Base-by-base conservation (phyloP, 2,888 invertebrate species). In the Rhingia rostrata region DNA sequence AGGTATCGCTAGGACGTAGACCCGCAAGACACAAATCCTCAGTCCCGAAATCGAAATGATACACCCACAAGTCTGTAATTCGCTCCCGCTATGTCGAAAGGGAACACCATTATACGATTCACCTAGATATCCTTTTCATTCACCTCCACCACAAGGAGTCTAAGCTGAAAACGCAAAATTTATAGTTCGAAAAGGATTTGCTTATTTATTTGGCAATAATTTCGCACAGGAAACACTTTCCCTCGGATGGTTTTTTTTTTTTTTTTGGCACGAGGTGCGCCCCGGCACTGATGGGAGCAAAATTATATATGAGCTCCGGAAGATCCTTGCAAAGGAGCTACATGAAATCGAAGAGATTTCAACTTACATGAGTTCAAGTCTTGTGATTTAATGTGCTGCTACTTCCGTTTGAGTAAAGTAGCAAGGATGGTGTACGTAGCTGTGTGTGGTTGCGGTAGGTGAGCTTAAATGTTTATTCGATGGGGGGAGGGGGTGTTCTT, bases 121-220 rank as follows among this genome's bases (percentile, higher is more conserved):
- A 73, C 79, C 78, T 47, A 74, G 60, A 79, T 63, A 69, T 69
- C 33, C 75, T 56, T 74, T 61, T 47, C 43, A 35, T 35, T 45
- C 37, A 51, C 14, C 39, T 14, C 6, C 30, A 43, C 32, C 43
- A 6, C 41, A 61, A 47, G 9, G 58, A 12, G 33, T 33, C 45
- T 47, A 56, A 73, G 22, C 56, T 58, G 60, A 56, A 58, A 70
- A 39, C 54, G 66, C 43, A 66, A 43, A 79, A 84, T 84, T 84
- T 84, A 84, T 84, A 84, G 84, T 84, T 75, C 60, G 64, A 73
- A 80, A 75, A 80, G 84, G 84, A 80, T 84, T 84, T 70, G 74
- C 74, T 84, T 84, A 84, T 84, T 84, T 84, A 84, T 84, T 84
- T 75, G 74, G 84, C 84, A 84, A 84, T 84, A 79, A 84, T 84